Evolutionary conservation across 1,140 invertebrate species (phyloP), one percentile per base, ranked within the genome.

Genomic region (Nephotettix cincticeps): DNA sequence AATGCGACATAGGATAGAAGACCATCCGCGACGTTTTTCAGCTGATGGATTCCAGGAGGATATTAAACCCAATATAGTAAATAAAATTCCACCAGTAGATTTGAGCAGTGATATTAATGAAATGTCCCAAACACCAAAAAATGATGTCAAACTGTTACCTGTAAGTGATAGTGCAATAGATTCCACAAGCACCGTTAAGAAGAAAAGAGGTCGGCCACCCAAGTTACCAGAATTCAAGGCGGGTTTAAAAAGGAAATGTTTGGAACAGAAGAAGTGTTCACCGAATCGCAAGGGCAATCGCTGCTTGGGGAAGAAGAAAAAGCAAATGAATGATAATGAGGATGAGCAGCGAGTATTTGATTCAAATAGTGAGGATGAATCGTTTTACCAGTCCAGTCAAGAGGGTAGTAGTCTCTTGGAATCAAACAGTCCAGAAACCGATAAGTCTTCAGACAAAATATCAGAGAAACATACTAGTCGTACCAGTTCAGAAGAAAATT

Each of bases 1-100:
- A 51, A 47, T 73, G 17, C n/a, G 36, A 28, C 74, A 75, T 58
- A 66, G 69, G 58, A 58, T 56, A 23, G 70, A 73, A 58, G 69
- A 71, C n/a, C 74, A 75, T 63, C 29, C 63, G 3, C 21, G 28
- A 23, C 56, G 61, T 14, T 43, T 67, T 30, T 65, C 58, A 47
- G 58, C 45, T 51, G 71, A 72, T 64, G 54, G 21, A 28, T 51
- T 45, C 40, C 64, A 43, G 25, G 40, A 43, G 36, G 27, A 23
- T 6, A 21, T 45, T 1, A 40, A 23, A 6, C 23, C 23, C 11
- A 25, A 32, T 29, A n/a, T n/a, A n/a, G 1, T 40, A 32, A 23
- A 30, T 19, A 65, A 30, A 19, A 32, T 11, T 63, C 27, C 23
- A 25, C 6, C 36, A 11, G n/a, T 36, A 21, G 29, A 65, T 19